Percentiles rank a stretch among this genome's conserved stretches.
These are phyloP conservation scores for Eriosoma lanigerum DNA, from an alignment of 1,140 invertebrate species.

Conservation along the genomic window DNA sequence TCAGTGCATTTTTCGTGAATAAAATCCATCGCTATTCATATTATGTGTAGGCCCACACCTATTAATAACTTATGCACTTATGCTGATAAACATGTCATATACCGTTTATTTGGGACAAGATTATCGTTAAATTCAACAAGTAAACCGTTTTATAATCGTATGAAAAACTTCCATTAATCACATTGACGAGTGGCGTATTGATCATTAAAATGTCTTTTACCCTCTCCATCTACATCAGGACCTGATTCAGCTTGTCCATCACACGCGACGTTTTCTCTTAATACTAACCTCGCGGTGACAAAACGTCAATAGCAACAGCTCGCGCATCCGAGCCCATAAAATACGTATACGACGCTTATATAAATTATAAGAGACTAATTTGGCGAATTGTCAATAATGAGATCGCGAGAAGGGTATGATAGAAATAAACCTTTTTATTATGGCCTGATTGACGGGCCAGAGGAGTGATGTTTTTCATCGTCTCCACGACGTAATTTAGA, in stretches of 20 bases:
- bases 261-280: neutral
- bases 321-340: neutral
- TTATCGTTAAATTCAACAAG: neutral
- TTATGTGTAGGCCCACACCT: too few relatives aligned
- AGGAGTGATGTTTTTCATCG: neutral
- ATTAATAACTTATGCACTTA: too few relatives aligned
- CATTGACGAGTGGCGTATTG: neutral
- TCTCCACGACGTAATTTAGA: neutral
- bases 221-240: too few relatives aligned
- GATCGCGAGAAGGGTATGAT: neutral
- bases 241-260: neutral
- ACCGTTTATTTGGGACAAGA: constrained; percentile 2
- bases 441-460: neutral
- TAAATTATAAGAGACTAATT: neutral
- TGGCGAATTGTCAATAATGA: constrained; percentile 31
- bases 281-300: neutral
- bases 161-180: constrained; percentile 5
- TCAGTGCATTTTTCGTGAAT: too few relatives aligned
- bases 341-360: too few relatives aligned
- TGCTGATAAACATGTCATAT: constrained; percentile 21
- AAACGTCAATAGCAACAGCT: neutral
- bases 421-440: constrained; percentile 9
- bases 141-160: neutral
- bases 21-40: too few relatives aligned
- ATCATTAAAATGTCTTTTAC: constrained; percentile 5